Evolutionary conservation across 92 coral and sea anemone species (phyloP), one percentile per base, ranked within the genome.

Genomic region (Hydrozoanthus gracilis): DNA sequence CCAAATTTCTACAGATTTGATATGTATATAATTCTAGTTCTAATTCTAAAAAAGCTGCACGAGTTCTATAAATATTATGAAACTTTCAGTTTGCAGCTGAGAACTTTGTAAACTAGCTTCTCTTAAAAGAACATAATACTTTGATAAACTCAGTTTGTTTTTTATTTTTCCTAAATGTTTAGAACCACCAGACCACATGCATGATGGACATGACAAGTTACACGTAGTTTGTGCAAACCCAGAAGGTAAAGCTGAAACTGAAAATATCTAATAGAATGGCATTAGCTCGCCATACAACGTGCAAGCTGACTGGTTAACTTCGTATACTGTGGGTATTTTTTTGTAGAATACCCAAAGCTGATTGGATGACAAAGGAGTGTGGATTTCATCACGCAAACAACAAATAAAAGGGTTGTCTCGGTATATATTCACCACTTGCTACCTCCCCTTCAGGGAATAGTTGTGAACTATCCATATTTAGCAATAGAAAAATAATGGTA

Each of bases 211-310:
- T 66, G 71, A 66, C 71, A 66, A 66, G 71, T 66, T 66, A 45
- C 71, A 66, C 17, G 44, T 66, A 17, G 71, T 66, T 66, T 39
- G 71, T 66, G 71, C 71, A 66, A 66, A 66, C 71, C 71, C 71
- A 66, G 44, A 66, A 66, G 71, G 71, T 66, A n/a, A 7, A 66
- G 71, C 71, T 66, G 71, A 66, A 66, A n/a, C n/a, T n/a, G n/a
- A n/a, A n/a, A n/a, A n/a, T n/a, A n/a, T n/a, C n/a, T n/a, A n/a
- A n/a, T n/a, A n/a, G n/a, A n/a, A n/a, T n/a, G n/a, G n/a, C n/a
- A n/a, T n/a, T n/a, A n/a, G n/a, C n/a, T n/a, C n/a, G n/a, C n/a
- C n/a, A n/a, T n/a, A n/a, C n/a, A n/a, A n/a, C n/a, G n/a, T n/a
- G n/a, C n/a, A n/a, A n/a, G n/a, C n/a, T n/a, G n/a, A n/a, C n/a